phyloP scores from a whole-genome alignment of 2,888 invertebrate species.

The Folsomia candida region DNA sequence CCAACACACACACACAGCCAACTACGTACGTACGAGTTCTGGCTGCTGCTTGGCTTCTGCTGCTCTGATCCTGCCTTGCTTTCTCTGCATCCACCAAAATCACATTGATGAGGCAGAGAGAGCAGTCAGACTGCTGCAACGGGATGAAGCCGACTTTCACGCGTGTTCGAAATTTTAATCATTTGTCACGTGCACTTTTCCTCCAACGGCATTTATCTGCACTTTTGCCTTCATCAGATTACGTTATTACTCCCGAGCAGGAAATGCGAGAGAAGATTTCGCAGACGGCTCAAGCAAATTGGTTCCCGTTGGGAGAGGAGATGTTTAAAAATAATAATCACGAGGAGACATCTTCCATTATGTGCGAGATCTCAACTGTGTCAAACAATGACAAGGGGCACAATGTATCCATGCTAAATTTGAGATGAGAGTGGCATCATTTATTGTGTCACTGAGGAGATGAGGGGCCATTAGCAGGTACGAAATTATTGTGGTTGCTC shows the following conservation, averaged over 20 bases:
- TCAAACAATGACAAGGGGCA: too few species aligned
- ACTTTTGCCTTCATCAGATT: neutral
- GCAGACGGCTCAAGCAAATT: too few species aligned
- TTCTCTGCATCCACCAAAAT: neutral
- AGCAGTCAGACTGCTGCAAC: neutral
- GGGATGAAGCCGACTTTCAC: neutral
- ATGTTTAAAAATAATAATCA: neutral
- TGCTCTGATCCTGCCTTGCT: neutral
- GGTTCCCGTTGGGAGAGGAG: neutral
- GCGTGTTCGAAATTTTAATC: constrained; percentile 7
- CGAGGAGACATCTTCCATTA: too few species aligned
- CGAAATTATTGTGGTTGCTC: too few species aligned
- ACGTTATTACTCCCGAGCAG: neutral
- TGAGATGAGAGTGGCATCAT: too few species aligned
- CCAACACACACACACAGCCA: neutral
- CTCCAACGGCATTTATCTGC: neutral
- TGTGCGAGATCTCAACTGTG: too few species aligned
- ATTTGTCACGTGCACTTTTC: constrained; percentile 1
- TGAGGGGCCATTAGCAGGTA: too few species aligned
- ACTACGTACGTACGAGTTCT: neutral
- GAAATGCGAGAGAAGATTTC: neutral
- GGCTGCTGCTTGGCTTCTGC: neutral
- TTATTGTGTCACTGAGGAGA: too few species aligned
- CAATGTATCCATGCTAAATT: too few species aligned
- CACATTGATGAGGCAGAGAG: neutral